Percentiles rank a stretch among this genome's conserved stretches.
Conservation (phyloP, 2,797 vertebrate genomes). For the Myotis daubentonii region DNA sequence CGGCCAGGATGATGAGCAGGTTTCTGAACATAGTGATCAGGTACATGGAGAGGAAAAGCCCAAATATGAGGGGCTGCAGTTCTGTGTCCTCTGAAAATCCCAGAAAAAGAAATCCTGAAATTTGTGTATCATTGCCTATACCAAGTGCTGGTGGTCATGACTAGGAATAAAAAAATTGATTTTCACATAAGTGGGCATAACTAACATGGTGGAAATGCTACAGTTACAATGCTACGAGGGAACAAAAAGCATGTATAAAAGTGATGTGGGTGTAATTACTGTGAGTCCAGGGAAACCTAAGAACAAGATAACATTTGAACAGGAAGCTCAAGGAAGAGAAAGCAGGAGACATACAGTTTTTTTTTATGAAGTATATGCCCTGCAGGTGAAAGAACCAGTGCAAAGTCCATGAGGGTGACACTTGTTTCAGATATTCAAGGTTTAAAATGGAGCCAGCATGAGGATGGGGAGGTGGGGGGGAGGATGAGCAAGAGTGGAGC, state of each 20-base stretch:
- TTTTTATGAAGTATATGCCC: not conserved
- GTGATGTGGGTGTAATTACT: not conserved
- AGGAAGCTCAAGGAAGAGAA: not conserved
- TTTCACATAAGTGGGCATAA: not conserved
- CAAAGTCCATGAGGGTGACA: too few species aligned
- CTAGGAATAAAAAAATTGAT: not conserved
- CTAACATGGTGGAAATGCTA: not conserved
- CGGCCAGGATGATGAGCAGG: not conserved
- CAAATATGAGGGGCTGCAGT: not conserved
- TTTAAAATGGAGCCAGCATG: not conserved
- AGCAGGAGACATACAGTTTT: not conserved
- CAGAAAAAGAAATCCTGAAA: not conserved
- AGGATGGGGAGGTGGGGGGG: too few species aligned
- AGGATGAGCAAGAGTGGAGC: not conserved
- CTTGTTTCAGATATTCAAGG: not conserved
- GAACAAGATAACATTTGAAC: not conserved
- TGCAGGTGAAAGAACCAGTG: not conserved
- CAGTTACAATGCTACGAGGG: not conserved
- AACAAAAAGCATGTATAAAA: not conserved
- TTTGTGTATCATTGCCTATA: not conserved
- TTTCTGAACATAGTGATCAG: conserved; percentile 54
- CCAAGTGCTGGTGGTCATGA: too few species aligned
- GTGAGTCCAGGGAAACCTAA: not conserved
- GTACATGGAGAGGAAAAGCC: conserved; percentile 60
- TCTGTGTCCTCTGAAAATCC: not conserved